These are phyloP conservation scores for Drosophila monieri DNA, from an alignment of 2,888 invertebrate genomes.

Conservation along the genomic window DNA sequence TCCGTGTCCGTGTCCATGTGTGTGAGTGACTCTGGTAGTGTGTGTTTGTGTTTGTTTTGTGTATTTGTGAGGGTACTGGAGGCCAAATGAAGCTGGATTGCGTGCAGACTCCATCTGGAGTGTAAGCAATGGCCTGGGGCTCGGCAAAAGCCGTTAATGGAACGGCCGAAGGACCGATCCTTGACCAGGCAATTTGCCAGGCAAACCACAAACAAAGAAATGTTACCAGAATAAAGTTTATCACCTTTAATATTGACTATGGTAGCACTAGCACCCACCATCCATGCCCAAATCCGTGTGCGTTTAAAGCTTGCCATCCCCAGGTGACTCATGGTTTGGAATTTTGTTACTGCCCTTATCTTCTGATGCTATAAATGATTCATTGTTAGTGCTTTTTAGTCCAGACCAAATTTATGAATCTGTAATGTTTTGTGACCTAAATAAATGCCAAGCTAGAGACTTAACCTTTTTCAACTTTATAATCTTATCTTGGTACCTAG, in stretches of 20 bases:
- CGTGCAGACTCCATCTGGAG: slow-evolving; percentile 40
- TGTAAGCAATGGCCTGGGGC: slow-evolving; percentile 25
- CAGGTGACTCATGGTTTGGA: slow-evolving; percentile 23
- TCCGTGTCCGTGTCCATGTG: neutral
- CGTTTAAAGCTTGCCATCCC: slow-evolving; percentile 7
- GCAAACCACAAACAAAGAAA: slow-evolving; percentile 4
- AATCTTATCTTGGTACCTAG: neutral
- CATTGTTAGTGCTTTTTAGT: slow-evolving; percentile 15
- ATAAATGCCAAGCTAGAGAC: neutral
- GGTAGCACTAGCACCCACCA: neutral
- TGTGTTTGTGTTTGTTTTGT: slow-evolving; percentile 14
- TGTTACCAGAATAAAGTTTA: neutral
- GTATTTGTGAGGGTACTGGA: slow-evolving; percentile 10
- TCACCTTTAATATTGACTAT: slow-evolving; percentile 18
- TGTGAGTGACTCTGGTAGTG: slow-evolving; percentile 1
- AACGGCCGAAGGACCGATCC: slow-evolving; percentile 21
- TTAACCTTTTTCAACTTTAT: neutral
- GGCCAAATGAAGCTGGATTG: slow-evolving; percentile 20
- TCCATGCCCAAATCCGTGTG: slow-evolving; percentile 1
- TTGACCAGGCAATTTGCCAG: slow-evolving; percentile 24
- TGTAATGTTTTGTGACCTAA: neutral
- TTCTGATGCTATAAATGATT: slow-evolving; percentile 33
- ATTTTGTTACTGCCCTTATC: slow-evolving; percentile 24
- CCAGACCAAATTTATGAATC: slow-evolving; percentile 7
- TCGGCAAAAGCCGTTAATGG: slow-evolving; percentile 25